These are phyloP conservation scores for Prunella himalayana DNA, from an alignment of 2,113 vertebrate genomes.

Conservation along the genomic window DNA sequence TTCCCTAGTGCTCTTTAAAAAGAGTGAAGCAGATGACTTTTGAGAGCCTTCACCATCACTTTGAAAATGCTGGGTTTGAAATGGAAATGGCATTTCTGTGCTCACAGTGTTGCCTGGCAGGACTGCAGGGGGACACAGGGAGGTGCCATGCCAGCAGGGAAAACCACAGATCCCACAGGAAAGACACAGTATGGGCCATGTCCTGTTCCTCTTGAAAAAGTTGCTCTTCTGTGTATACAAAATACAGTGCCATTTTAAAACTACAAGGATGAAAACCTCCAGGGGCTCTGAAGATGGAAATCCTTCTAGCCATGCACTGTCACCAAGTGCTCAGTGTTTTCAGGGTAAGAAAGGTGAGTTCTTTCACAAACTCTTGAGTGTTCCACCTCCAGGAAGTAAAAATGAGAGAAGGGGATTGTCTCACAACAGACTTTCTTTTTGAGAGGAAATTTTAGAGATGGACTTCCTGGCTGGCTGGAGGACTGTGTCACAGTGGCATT, in stretches of 20 bases:
- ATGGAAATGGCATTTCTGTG: background rate
- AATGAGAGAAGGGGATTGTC: background rate
- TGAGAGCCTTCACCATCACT: background rate
- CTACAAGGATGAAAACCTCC: background rate
- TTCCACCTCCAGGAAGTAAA: background rate
- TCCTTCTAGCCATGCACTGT: background rate
- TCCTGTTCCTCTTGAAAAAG: background rate
- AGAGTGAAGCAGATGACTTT: background rate
- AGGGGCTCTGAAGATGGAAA: background rate
- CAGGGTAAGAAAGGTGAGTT: background rate
- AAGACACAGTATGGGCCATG: no score
- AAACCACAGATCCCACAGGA: background rate
- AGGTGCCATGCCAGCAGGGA: background rate
- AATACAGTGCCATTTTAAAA: background rate
- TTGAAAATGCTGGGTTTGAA: background rate
- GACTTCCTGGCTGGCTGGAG: background rate
- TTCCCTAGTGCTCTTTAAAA: background rate
- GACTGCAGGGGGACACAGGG: background rate
- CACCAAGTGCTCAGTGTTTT: background rate
- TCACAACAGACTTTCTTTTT: background rate
- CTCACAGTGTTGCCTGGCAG: background rate
- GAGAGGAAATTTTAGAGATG: background rate
- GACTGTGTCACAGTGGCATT: background rate
- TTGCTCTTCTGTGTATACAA: background rate
- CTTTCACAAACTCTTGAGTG: background rate